phyloP scores from a whole-genome alignment of 53 echinoderm and acorn worm species.

The Arbacia lixula region DNA sequence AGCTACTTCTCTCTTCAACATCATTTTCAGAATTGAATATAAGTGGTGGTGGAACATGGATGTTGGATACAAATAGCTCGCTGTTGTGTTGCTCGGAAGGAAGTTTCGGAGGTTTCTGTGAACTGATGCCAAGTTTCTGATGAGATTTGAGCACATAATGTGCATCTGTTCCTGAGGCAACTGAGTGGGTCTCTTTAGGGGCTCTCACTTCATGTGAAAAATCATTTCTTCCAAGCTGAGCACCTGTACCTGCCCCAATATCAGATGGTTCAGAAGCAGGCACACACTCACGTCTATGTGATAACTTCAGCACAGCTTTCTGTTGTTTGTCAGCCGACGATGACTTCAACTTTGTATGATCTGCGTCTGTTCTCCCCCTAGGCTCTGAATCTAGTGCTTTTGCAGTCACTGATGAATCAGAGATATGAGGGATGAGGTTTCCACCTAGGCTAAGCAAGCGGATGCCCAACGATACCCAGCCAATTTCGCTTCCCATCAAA shows the following conservation, averaged over 20 bases:
- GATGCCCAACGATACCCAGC: constrained; percentile 76
- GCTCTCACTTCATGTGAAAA: background rate
- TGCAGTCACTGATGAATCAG: constrained; percentile 53
- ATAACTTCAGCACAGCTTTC: background rate
- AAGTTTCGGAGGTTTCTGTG: no score
- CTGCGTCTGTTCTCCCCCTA: background rate
- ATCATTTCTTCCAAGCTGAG: background rate
- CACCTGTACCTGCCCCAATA: background rate
- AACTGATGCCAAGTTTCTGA: no score
- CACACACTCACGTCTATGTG: no score
- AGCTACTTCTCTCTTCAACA: constrained; percentile 21
- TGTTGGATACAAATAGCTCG: constrained; percentile 66
- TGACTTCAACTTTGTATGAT: no score
- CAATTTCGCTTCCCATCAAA: constrained; percentile 91
- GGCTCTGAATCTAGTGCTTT: background rate
- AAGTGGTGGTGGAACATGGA: constrained; percentile 90
- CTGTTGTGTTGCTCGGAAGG: background rate
- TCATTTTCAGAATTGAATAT: constrained; percentile 85
- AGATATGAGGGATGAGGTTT: constrained; percentile 84
- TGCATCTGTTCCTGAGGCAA: background rate
- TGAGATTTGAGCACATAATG: no score
- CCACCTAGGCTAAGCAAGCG: constrained; percentile 87
- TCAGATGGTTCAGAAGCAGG: background rate
- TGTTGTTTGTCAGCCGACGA: background rate
- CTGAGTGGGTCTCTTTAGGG: background rate